A percentile compares a stretch with the other conserved stretches of the same genome.
These are phyloP conservation scores for Orchestes rusci DNA, from an alignment of 2,888 invertebrate species.

Conservation along the genomic window DNA sequence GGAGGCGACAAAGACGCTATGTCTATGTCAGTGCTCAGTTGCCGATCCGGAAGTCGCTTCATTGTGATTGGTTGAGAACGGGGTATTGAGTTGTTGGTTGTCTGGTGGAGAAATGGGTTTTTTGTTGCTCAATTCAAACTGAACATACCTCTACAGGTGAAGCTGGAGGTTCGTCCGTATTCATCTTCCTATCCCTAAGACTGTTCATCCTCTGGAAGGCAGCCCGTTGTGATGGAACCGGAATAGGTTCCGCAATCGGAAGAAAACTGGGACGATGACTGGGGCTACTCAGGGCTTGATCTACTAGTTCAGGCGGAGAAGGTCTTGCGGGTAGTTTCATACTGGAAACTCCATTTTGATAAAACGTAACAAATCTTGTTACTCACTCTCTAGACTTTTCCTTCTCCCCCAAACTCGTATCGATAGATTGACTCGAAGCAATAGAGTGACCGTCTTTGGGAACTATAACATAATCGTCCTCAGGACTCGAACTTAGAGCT, in stretches of 20 bases:
- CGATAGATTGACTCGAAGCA: slow-evolving; percentile 51
- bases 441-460: slow-evolving; percentile 54
- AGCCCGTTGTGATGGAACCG: slow-evolving; percentile 61
- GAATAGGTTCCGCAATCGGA: slow-evolving; percentile 69
- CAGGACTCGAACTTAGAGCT: slow-evolving; percentile 54
- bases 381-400: slow-evolving; percentile 12
- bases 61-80: slow-evolving; percentile 82
- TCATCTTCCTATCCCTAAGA: slow-evolving; percentile 25
- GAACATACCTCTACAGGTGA: slow-evolving; percentile 17
- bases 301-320: slow-evolving; percentile 19
- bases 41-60: slow-evolving; percentile 66
- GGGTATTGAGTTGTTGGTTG: slow-evolving; percentile 49
- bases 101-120: slow-evolving; percentile 77
- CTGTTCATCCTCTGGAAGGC: slow-evolving; percentile 46
- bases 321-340: slow-evolving; percentile 26
- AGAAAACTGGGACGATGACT: slow-evolving; percentile 57
- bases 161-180: slow-evolving; percentile 12
- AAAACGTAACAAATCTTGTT: neutral
- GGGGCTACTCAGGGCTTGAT: slow-evolving; percentile 50
- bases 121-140: slow-evolving; percentile 28
- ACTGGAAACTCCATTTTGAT: slow-evolving; percentile 18
- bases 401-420: slow-evolving; percentile 34
- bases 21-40: slow-evolving; percentile 72
- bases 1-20: slow-evolving; percentile 91
- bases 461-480: slow-evolving; percentile 80